Evolutionary conservation across 2,113 vertebrate species (phyloP).

Genomic region (Ageneiosus marmoratus): DNA sequence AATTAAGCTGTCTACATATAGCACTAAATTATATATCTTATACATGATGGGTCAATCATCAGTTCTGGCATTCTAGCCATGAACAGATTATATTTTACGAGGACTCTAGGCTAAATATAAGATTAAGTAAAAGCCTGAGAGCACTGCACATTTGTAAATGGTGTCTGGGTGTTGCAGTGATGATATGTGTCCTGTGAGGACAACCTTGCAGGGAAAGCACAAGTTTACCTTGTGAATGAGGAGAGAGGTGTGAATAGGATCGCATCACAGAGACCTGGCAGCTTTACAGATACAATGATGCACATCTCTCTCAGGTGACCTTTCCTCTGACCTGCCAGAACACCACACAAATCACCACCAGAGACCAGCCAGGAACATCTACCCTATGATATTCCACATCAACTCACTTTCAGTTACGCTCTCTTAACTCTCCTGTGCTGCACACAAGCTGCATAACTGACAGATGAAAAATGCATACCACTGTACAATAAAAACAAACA

Average conservation of each 20-base stretch:
- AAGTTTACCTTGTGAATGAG: constrained; percentile 34
- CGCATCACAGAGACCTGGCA: constrained; percentile 50
- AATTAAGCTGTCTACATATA: neutral
- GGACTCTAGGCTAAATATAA: constrained; percentile 26
- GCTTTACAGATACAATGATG: constrained; percentile 36
- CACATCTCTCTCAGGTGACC: constrained; percentile 33
- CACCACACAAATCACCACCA: constrained; percentile 40
- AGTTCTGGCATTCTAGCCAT: neutral
- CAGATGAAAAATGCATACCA: neutral
- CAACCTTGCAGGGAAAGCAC: constrained; percentile 33
- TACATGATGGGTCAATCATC: neutral
- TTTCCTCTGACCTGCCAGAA: constrained; percentile 44
- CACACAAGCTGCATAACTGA: neutral
- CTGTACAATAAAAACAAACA: neutral
- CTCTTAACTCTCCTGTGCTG: neutral
- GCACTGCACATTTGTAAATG: constrained; percentile 47
- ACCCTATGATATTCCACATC: constrained; percentile 34
- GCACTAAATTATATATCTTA: neutral
- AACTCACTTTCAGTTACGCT: constrained; percentile 12
- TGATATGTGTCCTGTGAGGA: constrained; percentile 43
- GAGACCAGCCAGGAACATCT: constrained; percentile 41
- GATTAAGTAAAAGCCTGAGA: constrained; percentile 16
- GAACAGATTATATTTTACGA: constrained; percentile 14
- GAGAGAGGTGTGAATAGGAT: constrained; percentile 55
- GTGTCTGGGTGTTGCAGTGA: constrained; percentile 30